Base-by-base conservation (phyloP, 37 sponge, comb jelly and placozoan species). In the Dysidea cf. avara region DNA sequence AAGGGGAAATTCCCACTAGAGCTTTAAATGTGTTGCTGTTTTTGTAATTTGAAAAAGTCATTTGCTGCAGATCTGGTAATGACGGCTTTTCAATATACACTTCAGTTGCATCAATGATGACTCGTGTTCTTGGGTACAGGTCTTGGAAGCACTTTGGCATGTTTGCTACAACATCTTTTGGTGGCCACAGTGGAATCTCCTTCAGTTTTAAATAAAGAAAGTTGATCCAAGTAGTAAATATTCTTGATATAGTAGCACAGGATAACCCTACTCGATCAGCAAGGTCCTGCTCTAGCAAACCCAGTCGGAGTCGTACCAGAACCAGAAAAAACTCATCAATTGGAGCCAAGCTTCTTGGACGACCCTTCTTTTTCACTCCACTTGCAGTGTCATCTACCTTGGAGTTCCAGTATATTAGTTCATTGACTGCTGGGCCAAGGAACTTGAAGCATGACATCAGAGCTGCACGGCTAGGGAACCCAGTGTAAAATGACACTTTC, bases 401-500 rank as follows among this genome's bases (percentile, higher is more conserved):
- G 21, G 71, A 70, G 53, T 47, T 39, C 50, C 71, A 50, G 36
- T 81, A 81, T 20, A 21, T 28, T 57, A 81, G 58, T 7, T 34
- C 25, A 13, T 51, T 62, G 24, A 47, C 62, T 53, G 56, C 18
- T 53, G 81, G 81, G 11, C 81, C 81, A 24, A 71, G 28, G 30
- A 56, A 61, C 33, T 49, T 53, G 31, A 64, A 71, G 63, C 70
- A 58, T 13, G 35, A 52, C 17, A 59, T 79, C 9, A 79, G 53
- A 33, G 35, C 71, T 46, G 61, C 61, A 38, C 32, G 53, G 16
- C 56, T 39, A 5, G 64, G 26, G 53, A 81, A 81, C 16, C 81
- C 81, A 55, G 81, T 71, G 37, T 63, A 81, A 22, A 81, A 81
- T 34, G 51, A 46, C 24, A 81, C 72, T 34, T 71, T 81, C 46